These are phyloP conservation scores for Vireo altiloquus DNA, from an alignment of 2,113 vertebrate genomes.

Conservation along the genomic window DNA sequence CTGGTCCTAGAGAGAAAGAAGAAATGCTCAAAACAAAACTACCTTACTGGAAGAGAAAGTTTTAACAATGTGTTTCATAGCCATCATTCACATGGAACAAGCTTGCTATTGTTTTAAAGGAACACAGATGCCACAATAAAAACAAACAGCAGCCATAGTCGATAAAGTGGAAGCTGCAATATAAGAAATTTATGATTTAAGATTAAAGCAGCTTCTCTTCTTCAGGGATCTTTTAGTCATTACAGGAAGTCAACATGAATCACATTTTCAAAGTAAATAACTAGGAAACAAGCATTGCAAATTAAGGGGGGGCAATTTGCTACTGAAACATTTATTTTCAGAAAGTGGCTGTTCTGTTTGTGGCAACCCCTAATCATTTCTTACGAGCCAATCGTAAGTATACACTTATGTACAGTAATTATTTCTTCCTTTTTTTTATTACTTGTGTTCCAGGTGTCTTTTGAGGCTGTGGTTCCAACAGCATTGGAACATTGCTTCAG, in stretches of 20 bases:
- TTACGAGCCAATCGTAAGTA: background rate
- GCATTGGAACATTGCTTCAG: background rate
- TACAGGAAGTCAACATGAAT: background rate
- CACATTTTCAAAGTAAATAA: background rate
- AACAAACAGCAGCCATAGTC: background rate
- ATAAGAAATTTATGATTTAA: background rate
- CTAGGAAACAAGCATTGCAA: background rate
- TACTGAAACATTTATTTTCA: background rate
- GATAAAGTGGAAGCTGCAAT: background rate
- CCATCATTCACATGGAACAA: background rate
- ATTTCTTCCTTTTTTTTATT: background rate
- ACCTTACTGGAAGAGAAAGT: background rate
- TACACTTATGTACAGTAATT: background rate
- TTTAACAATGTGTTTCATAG: background rate
- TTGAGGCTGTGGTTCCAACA: background rate
- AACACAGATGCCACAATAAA: background rate
- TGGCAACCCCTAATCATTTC: background rate
- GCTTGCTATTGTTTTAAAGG: background rate
- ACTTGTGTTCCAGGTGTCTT: background rate
- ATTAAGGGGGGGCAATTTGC: background rate
- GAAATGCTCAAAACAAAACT: background rate
- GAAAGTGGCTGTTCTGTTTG: background rate
- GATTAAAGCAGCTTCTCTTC: background rate
- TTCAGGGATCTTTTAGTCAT: background rate
- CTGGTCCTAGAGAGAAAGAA: background rate